phyloP scores from a whole-genome alignment of 2,797 vertebrate genomes.

The Sebastes itinus region DNA sequence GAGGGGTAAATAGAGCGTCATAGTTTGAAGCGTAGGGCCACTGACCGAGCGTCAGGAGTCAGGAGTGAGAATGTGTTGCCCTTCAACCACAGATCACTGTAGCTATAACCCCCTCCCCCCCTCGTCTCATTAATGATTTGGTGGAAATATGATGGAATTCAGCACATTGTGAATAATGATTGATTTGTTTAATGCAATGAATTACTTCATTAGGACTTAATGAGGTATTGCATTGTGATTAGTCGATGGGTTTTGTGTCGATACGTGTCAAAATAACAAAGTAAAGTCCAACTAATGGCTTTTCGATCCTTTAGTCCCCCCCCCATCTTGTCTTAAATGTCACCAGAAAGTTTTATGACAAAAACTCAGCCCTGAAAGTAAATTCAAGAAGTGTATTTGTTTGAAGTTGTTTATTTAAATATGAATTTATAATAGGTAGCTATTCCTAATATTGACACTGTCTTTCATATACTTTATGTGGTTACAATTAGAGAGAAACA shows the following conservation, averaged over 20 bases:
- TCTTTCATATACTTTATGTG: constrained; percentile 66
- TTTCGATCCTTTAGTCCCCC: constrained; percentile 65
- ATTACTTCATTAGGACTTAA: constrained; percentile 86
- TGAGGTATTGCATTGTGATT: constrained; percentile 86
- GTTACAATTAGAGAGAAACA: constrained; percentile 69
- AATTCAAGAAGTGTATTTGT: constrained; percentile 4
- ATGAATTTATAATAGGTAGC: constrained; percentile 55
- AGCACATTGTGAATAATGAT: constrained; percentile 84
- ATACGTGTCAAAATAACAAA: constrained; percentile 85
- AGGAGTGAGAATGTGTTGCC: not conserved
- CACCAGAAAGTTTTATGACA: constrained; percentile 65
- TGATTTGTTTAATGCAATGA: constrained; percentile 86
- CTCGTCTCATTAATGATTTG: constrained; percentile 78
- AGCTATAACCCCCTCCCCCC: constrained; percentile 22
- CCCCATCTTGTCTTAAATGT: constrained; percentile 69
- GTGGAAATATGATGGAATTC: constrained; percentile 82
- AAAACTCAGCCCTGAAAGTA: constrained; percentile 21
- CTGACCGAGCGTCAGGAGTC: not conserved
- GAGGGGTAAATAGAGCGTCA: too few species aligned
- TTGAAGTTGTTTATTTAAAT: constrained; percentile 40
- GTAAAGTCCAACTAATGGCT: constrained; percentile 83
- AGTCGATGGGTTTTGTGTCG: constrained; percentile 82
- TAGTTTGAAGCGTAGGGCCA: too few species aligned
- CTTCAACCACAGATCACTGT: constrained; percentile 51
- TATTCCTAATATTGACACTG: constrained; percentile 50